phyloP scores from a whole-genome alignment of 2,113 vertebrate genomes.

The Cinclus mexicanus region DNA sequence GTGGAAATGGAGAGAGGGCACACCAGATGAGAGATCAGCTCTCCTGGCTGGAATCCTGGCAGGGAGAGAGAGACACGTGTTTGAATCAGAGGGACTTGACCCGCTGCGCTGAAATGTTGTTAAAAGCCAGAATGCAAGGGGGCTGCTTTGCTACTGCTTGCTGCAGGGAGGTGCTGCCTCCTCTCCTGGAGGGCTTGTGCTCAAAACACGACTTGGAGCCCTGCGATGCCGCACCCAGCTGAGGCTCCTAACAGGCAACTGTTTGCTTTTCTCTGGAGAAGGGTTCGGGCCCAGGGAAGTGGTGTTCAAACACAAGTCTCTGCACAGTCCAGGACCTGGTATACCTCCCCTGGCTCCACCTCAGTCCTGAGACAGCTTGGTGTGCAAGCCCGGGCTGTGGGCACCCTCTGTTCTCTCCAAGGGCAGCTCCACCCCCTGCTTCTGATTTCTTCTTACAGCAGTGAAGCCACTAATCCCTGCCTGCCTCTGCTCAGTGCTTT shows the following conservation, averaged over 20 bases:
- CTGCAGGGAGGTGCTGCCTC: background rate
- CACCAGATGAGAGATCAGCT: background rate
- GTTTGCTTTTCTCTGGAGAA: slow-evolving; percentile 45
- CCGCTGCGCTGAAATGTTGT: background rate
- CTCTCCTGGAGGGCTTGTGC: background rate
- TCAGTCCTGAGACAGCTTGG: background rate
- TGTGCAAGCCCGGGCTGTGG: accelerated
- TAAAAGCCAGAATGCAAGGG: background rate
- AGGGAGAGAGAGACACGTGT: background rate
- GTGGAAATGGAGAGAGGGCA: background rate
- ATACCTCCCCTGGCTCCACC: background rate
- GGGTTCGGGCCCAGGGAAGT: background rate
- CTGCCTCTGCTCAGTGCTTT: background rate
- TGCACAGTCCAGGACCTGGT: background rate
- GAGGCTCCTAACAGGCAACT: background rate
- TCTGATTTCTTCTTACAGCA: background rate
- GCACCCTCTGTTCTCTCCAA: accelerated
- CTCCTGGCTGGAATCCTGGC: background rate
- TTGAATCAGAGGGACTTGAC: background rate
- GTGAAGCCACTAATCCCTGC: background rate
- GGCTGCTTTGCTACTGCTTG: background rate
- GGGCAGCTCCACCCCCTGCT: background rate
- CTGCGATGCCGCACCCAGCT: background rate
- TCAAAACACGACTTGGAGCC: background rate
- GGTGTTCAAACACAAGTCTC: slow-evolving; percentile 33